A percentile compares a stretch with the other conserved stretches of the same genome.
Evolutionary conservation across 1,140 invertebrate species (phyloP).

Genomic region (Dysdera silvatica): DNA sequence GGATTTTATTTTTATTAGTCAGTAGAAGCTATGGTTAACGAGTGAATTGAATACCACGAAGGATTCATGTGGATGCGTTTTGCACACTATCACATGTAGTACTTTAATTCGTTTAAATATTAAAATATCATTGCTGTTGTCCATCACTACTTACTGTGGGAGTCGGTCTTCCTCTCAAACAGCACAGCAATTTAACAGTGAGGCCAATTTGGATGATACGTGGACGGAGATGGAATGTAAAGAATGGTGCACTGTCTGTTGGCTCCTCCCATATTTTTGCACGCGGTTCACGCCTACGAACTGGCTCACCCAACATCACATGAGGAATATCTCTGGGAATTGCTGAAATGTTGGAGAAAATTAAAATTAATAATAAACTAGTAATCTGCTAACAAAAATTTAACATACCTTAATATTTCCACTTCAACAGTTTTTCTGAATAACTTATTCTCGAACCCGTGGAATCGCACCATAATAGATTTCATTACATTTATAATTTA

Average conservation of each 20-base stretch:
- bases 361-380: neutral
- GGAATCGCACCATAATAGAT: too few relatives aligned
- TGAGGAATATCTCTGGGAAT: constrained; percentile 66
- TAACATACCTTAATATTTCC: too few relatives aligned
- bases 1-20: too few relatives aligned
- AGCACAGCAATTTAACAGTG: constrained; percentile 85
- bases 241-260: constrained; percentile 79
- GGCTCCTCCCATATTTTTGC: constrained; percentile 56
- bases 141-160: constrained; percentile 52
- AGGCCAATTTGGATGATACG: constrained; percentile 80
- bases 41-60: too few relatives aligned
- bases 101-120: neutral
- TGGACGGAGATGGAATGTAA: constrained; percentile 94
- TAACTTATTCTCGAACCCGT: too few relatives aligned
- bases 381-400: neutral
- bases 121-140: neutral
- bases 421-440: too few relatives aligned
- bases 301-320: constrained; percentile 29
- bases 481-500: constrained; percentile 48
- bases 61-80: too few relatives aligned
- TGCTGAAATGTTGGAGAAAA: constrained; percentile 48
- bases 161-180: constrained; percentile 83
- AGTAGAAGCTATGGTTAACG: too few relatives aligned
- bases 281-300: constrained; percentile 16
- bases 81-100: too few relatives aligned